phyloP scores from a whole-genome alignment of 2,797 vertebrate species.

The Muraenolepis orangiensis region DNA sequence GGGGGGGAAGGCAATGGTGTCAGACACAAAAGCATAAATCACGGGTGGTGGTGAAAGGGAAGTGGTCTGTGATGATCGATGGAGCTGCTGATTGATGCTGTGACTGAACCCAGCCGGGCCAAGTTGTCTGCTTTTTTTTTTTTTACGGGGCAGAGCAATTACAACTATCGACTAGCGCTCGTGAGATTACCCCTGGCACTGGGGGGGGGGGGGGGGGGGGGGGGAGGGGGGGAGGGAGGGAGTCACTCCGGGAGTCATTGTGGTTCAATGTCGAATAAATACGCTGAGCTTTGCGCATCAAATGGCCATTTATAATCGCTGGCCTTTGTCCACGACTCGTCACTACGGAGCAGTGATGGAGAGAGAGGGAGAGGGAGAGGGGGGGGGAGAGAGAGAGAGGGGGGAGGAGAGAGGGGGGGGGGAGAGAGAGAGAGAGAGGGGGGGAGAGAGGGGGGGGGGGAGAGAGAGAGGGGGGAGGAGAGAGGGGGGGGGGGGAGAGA shows the following conservation, averaged over 20 bases:
- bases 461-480: constrained; percentile 9
- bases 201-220: constrained; percentile 27
- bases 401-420: neutral
- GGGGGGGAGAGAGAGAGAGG: constrained; percentile 16
- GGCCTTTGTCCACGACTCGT: constrained; percentile 14
- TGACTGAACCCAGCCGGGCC: constrained; percentile 29
- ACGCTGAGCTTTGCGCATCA: neutral
- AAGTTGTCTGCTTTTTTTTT: constrained; percentile 37
- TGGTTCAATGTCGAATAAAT: constrained; percentile 3
- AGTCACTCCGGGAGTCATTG: constrained; percentile 29
- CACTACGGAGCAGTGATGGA: constrained; percentile 30
- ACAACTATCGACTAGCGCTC: constrained; percentile 59
- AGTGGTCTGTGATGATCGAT: constrained; percentile 53
- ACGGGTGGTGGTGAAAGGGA: constrained; percentile 27
- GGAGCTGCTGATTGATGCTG: constrained; percentile 60
- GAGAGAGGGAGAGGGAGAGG: neutral
- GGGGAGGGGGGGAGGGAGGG: constrained; percentile 18
- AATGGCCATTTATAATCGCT: too few species aligned
- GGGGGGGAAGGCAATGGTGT: constrained; percentile 8
- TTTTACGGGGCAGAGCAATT: constrained; percentile 54
- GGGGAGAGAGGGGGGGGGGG: constrained; percentile 3
- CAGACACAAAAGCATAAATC: constrained; percentile 48
- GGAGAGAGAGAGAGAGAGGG: constrained; percentile 16
- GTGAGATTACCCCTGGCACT: constrained; percentile 52
- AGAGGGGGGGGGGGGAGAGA: constrained; percentile 6